These are phyloP conservation scores for Champsocephalus esox DNA, from an alignment of 2,797 vertebrate species.

Conservation along the genomic window DNA sequence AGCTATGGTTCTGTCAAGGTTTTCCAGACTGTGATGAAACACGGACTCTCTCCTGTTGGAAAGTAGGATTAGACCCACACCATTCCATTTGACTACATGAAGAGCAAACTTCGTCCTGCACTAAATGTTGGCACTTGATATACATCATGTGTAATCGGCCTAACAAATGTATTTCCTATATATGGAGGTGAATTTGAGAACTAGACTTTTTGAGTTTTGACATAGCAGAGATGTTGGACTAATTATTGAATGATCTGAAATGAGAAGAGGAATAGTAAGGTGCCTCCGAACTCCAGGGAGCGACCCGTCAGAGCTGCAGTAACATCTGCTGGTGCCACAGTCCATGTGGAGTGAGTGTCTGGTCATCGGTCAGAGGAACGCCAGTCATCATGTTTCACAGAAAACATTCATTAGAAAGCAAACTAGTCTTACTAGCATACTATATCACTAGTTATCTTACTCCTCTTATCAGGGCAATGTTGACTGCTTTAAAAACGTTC, in stretches of 20 bases:
- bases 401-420: slow-evolving; percentile 38
- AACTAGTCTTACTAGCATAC: background rate
- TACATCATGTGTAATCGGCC: background rate
- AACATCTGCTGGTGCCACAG: slow-evolving; percentile 30
- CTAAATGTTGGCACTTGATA: background rate
- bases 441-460: no score
- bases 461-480: background rate
- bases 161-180: no score
- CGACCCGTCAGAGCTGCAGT: slow-evolving; percentile 32
- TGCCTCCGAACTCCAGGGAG: background rate
- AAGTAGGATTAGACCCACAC: background rate
- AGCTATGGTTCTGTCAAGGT: background rate
- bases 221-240: background rate
- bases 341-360: slow-evolving; percentile 41
- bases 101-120: background rate
- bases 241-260: background rate
- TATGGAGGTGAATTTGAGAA: no score
- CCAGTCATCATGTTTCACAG: slow-evolving; percentile 46
- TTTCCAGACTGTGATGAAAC: background rate
- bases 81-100: background rate
- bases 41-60: background rate
- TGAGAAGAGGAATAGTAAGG: background rate
- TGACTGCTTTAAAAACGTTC: background rate
- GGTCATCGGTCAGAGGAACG: slow-evolving; percentile 48
- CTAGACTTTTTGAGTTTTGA: background rate